Percentiles rank a stretch among this genome's conserved stretches.
phyloP scores from a whole-genome alignment of 1,140 invertebrate species.

The Drosophila paulistorum region DNA sequence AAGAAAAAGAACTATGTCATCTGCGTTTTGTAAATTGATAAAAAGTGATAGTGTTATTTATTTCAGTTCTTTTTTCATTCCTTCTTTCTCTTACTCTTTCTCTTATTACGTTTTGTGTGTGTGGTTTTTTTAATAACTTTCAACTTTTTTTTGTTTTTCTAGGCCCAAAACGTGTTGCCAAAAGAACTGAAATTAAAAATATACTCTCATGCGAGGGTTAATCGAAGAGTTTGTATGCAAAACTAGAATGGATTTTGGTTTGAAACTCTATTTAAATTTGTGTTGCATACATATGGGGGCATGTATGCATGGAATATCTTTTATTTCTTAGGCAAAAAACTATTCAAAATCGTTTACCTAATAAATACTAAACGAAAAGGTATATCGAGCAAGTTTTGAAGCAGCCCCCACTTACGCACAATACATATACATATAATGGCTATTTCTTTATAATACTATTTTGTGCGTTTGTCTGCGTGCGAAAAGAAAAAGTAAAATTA shows the following conservation, averaged over 20 bases:
- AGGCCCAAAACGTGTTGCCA: slow-evolving; percentile 43
- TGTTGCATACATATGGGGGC: slow-evolving; percentile 5
- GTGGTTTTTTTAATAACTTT: slow-evolving; percentile 20
- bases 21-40: slow-evolving; percentile 31
- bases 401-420: background rate
- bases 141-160: slow-evolving; percentile 41
- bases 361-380: too few relatives aligned
- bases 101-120: slow-evolving; percentile 34
- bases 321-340: too few relatives aligned
- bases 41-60: slow-evolving; percentile 58
- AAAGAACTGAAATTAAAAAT: slow-evolving; percentile 28
- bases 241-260: too few relatives aligned
- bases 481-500: slow-evolving; percentile 72
- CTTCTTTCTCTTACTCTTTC: slow-evolving; percentile 32
- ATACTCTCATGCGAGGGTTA: background rate
- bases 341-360: too few relatives aligned
- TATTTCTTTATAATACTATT: background rate
- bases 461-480: slow-evolving; percentile 49
- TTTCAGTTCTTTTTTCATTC: background rate
- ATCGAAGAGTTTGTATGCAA: background rate
- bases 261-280: background rate
- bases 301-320: too few relatives aligned
- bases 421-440: background rate
- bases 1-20: slow-evolving; percentile 35
- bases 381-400: background rate